Evolutionary conservation across 1,140 invertebrate species (phyloP).

Genomic region (Cotesia glomerata): DNA sequence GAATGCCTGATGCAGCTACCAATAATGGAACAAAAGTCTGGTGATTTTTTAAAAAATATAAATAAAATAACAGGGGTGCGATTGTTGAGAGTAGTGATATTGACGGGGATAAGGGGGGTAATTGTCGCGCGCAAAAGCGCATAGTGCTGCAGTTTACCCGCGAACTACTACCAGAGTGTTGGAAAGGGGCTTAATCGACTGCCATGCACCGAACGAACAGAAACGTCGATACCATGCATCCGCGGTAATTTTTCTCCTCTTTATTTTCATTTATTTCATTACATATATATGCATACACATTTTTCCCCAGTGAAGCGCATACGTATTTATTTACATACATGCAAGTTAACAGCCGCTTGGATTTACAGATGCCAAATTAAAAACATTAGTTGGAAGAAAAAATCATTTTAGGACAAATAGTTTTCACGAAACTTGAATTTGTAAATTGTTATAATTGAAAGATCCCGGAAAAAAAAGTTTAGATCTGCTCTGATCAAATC

Average conservation of each 20-base stretch:
- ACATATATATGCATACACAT: background rate
- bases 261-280: slow-evolving; percentile 30
- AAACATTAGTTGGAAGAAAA: no score
- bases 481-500: no score
- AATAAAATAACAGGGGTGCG: no score
- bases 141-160: slow-evolving; percentile 34
- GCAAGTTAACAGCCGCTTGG: background rate
- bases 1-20: background rate
- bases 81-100: no score
- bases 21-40: slow-evolving; percentile 13
- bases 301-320: no score
- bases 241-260: slow-evolving; percentile 32
- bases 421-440: no score
- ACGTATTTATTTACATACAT: background rate
- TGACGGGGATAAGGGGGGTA: background rate
- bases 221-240: slow-evolving; percentile 48
- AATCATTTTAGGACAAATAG: no score
- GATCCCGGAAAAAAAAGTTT: background rate
- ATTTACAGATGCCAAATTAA: no score
- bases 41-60: slow-evolving; percentile 6
- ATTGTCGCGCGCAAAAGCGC: slow-evolving; percentile 20
- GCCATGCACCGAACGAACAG: slow-evolving; percentile 38
- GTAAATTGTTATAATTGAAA: background rate
- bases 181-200: slow-evolving; percentile 46
- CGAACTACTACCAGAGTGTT: background rate